phyloP scores from a whole-genome alignment of 2,888 invertebrate genomes.

The Creontiades dilutus region DNA sequence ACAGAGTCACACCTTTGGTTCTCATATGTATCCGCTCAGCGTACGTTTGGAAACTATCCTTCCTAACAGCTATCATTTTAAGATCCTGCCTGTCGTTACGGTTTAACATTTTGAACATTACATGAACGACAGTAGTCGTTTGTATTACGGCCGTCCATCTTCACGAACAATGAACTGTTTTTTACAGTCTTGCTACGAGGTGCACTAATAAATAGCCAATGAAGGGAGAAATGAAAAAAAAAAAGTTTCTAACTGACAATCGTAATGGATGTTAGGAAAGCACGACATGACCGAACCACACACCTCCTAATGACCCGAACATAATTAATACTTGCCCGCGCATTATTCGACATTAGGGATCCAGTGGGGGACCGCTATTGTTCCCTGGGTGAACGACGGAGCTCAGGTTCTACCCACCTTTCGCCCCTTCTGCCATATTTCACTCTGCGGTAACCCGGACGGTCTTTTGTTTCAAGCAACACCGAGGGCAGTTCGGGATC shows the following conservation, averaged over 20 bases:
- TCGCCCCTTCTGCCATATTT: slow-evolving; percentile 49
- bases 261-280: slow-evolving; percentile 54
- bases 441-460: slow-evolving; percentile 20
- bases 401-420: slow-evolving; percentile 17
- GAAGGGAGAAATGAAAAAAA: slow-evolving; percentile 1
- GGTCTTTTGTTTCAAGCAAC: slow-evolving; percentile 48
- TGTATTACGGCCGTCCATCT: not conserved
- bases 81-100: not conserved
- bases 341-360: slow-evolving; percentile 55
- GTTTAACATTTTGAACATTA: not conserved
- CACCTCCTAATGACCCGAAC: slow-evolving; percentile 52
- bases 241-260: slow-evolving; percentile 5
- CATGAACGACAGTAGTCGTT: not conserved
- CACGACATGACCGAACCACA: slow-evolving; percentile 53
- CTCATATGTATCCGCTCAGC: not conserved
- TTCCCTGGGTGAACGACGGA: slow-evolving; percentile 53
- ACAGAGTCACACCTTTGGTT: not conserved
- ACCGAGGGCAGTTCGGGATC: slow-evolving; percentile 34
- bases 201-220: slow-evolving; percentile 45
- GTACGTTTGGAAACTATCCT: not conserved
- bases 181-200: not conserved
- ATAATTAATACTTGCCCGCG: slow-evolving; percentile 47
- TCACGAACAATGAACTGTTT: slow-evolving; percentile 23
- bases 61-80: not conserved
- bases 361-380: slow-evolving; percentile 31